A percentile compares a stretch with the other conserved stretches of the same genome.
Evolutionary conservation across 2,113 vertebrate genomes (phyloP).

Genomic region (Corapipo altera): DNA sequence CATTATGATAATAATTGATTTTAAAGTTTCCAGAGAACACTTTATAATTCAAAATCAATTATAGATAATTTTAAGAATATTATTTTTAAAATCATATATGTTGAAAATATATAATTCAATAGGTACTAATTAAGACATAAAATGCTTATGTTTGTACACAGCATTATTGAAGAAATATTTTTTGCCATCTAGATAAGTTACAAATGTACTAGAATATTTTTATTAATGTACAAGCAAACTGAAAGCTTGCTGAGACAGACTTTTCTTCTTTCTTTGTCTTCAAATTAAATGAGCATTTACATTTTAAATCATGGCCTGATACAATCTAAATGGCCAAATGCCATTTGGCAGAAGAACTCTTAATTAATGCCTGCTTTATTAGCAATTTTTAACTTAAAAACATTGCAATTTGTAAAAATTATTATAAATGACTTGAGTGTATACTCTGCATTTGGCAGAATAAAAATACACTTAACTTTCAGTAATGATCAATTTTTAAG

Average conservation of each 20-base stretch:
- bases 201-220: not conserved
- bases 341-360: not conserved
- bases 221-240: constrained; percentile 8
- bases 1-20: not conserved
- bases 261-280: constrained; percentile 34
- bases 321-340: constrained; percentile 33
- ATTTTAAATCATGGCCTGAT: constrained; percentile 37
- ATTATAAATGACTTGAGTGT: constrained; percentile 40
- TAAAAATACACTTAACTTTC: constrained; percentile 45
- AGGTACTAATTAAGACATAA: not conserved
- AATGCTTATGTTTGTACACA: not conserved
- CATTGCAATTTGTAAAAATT: constrained; percentile 41
- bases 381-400: constrained; percentile 39
- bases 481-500: constrained; percentile 58
- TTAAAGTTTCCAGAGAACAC: not conserved
- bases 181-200: not conserved
- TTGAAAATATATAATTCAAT: not conserved
- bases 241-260: constrained; percentile 22
- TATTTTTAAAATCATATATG: not conserved
- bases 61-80: not conserved
- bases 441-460: constrained; percentile 27
- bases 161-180: not conserved
- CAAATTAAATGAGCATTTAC: constrained; percentile 57
- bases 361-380: constrained; percentile 56
- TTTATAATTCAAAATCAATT: not conserved